These are phyloP conservation scores for Drosophila tsacasi DNA, from an alignment of 1,140 invertebrate species.

Conservation along the genomic window DNA sequence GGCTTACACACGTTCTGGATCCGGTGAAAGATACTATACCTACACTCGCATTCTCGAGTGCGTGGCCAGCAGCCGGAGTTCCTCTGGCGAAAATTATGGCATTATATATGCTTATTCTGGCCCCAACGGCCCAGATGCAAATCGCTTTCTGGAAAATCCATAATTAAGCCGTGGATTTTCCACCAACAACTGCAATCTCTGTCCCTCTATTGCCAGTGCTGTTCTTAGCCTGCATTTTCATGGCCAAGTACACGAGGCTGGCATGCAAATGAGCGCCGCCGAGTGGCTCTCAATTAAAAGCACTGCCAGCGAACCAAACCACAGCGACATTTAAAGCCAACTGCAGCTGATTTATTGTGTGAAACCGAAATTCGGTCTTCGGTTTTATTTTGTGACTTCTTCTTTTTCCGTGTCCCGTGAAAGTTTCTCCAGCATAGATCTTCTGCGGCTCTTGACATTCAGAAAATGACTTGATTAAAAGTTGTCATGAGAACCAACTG, in stretches of 20 bases:
- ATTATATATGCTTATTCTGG: constrained; percentile 37
- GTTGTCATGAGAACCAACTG: constrained; percentile 71
- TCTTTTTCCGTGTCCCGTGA: constrained; percentile 50
- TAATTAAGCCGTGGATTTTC: constrained; percentile 48
- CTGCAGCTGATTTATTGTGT: constrained; percentile 77
- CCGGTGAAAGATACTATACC: constrained; percentile 10
- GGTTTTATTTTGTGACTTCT: constrained; percentile 39
- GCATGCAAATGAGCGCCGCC: constrained; percentile 61
- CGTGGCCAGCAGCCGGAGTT: constrained; percentile 44
- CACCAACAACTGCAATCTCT: constrained; percentile 22
- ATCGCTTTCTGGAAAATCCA: constrained; percentile 41
- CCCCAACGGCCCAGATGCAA: constrained; percentile 36
- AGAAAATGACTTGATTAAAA: constrained; percentile 82
- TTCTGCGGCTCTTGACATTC: constrained; percentile 51
- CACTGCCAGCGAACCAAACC: constrained; percentile 17
- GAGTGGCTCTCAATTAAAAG: constrained; percentile 72
- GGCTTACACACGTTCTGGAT: constrained; percentile 66
- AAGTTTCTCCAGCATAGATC: constrained; percentile 63
- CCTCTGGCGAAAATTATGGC: constrained; percentile 36
- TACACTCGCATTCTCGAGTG: constrained; percentile 27
- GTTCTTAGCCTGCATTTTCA: constrained; percentile 48
- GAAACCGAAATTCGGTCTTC: constrained; percentile 65
- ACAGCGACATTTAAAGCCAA: constrained; percentile 59
- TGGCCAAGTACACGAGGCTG: constrained; percentile 52
- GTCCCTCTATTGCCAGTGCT: constrained; percentile 18